These are phyloP conservation scores for Sipha maydis DNA, from an alignment of 2,888 invertebrate genomes.

Conservation along the genomic window DNA sequence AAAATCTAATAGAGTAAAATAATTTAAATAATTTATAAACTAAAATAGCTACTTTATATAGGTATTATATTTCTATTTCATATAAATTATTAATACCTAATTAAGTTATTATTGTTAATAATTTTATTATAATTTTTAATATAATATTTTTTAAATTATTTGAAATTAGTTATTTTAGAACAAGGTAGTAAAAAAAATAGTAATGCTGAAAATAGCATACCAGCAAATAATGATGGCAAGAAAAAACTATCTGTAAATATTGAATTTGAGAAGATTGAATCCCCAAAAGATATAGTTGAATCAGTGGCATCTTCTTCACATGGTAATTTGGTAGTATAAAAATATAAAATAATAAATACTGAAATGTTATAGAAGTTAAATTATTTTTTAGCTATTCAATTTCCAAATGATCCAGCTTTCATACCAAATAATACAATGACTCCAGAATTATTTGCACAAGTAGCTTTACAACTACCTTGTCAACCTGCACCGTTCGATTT, in stretches of 20 bases:
- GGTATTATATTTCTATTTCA: too few relatives aligned
- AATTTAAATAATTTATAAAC: too few relatives aligned
- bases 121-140: too few relatives aligned
- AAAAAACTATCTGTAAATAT: background rate
- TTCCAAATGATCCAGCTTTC: constrained; percentile 19
- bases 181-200: too few relatives aligned
- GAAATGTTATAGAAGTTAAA: background rate
- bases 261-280: background rate
- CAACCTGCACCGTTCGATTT: background rate
- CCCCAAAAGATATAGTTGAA: background rate
- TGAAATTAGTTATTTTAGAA: too few relatives aligned
- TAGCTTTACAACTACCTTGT: constrained; percentile 3
- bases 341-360: background rate
- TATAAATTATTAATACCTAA: too few relatives aligned
- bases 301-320: background rate
- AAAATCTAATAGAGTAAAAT: too few relatives aligned
- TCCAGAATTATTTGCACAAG: constrained; percentile 1
- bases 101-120: too few relatives aligned
- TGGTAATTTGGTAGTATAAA: too few relatives aligned
- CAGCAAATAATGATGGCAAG: background rate
- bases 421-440: background rate
- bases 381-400: constrained; percentile 19
- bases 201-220: background rate
- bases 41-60: too few relatives aligned
- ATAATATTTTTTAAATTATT: too few relatives aligned